These are phyloP conservation scores for Gallinago paraguaiae DNA, from an alignment of 2,113 vertebrate genomes.

Conservation along the genomic window DNA sequence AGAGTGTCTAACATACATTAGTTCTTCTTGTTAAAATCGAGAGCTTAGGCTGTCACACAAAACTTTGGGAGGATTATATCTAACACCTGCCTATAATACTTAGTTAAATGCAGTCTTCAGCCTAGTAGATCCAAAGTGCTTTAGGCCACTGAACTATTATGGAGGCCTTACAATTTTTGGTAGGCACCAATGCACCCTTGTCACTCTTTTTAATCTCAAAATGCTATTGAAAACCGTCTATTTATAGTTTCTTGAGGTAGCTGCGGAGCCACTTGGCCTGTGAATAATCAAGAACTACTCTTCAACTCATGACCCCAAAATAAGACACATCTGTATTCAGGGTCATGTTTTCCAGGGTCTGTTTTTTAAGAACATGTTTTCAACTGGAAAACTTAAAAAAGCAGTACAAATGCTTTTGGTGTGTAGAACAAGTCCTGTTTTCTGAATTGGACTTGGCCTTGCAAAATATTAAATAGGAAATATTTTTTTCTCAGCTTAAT, in stretches of 20 bases:
- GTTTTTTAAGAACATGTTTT: background rate
- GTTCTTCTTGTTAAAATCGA: background rate
- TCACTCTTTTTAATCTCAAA: background rate
- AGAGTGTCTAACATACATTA: background rate
- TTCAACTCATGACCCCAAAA: background rate
- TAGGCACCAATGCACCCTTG: background rate
- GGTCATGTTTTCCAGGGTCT: background rate
- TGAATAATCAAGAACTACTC: background rate
- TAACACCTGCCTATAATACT: background rate
- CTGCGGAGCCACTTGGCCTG: background rate
- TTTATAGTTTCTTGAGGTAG: background rate
- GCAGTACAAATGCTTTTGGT: background rate
- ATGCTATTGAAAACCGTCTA: background rate
- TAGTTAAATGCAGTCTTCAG: background rate
- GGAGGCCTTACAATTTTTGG: background rate
- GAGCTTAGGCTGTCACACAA: background rate
- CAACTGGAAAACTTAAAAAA: background rate
- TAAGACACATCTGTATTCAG: background rate
- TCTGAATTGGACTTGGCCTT: background rate
- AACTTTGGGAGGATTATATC: background rate
- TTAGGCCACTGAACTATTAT: background rate
- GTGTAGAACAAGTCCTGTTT: background rate
- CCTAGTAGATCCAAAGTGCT: background rate
- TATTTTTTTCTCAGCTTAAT: background rate
- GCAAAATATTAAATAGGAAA: background rate